phyloP scores from a whole-genome alignment of 2,888 invertebrate genomes.

The Tetranychus piercei region DNA sequence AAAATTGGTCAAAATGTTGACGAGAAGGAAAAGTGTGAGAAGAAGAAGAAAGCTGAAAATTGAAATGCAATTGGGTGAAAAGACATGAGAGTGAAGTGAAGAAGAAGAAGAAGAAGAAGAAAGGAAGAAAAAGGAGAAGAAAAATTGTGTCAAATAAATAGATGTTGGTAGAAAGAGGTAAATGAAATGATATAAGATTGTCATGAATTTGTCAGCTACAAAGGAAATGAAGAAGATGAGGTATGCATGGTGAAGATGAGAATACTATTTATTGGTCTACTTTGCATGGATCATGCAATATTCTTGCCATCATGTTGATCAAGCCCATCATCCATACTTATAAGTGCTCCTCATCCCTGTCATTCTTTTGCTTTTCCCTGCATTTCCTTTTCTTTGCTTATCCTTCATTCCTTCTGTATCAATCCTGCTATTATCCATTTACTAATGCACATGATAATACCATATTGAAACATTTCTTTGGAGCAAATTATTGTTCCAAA shows the following conservation, averaged over 20 bases:
- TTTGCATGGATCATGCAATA: background rate
- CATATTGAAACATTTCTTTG: no score
- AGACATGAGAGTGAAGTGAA: background rate
- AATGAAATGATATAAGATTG: background rate
- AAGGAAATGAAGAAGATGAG: background rate
- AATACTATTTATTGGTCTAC: conserved; percentile 4
- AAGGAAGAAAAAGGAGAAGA: background rate
- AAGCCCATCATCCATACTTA: background rate
- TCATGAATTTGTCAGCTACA: background rate
- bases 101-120: background rate
- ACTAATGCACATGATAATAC: no score
- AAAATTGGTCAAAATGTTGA: no score
- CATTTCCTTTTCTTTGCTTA: background rate
- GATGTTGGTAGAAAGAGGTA: background rate
- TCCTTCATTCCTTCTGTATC: no score
- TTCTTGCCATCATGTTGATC: background rate
- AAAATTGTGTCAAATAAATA: background rate
- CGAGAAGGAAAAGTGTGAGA: no score
- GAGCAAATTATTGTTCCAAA: no score
- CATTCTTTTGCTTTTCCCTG: background rate
- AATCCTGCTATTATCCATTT: no score
- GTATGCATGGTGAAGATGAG: background rate
- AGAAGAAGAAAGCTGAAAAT: no score
- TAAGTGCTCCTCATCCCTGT: background rate
- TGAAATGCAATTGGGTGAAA: no score